These are phyloP conservation scores for Thymelicus acteon DNA, from an alignment of 2,888 invertebrate species.

Conservation along the genomic window DNA sequence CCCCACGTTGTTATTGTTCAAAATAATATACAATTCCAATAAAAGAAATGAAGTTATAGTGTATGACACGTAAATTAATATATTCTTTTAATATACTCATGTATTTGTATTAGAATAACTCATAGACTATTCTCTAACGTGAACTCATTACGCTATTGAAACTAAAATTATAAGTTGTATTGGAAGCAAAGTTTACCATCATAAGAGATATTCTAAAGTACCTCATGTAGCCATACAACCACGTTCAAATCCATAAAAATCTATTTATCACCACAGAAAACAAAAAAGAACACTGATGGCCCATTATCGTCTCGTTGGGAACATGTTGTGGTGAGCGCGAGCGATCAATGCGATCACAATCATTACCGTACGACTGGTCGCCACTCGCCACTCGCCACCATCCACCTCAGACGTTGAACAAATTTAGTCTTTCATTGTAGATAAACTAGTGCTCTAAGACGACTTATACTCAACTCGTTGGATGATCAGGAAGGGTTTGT, in stretches of 20 bases:
- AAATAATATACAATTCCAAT: too few species aligned
- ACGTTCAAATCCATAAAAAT: constrained; percentile 59
- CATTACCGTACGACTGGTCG: constrained; percentile 65
- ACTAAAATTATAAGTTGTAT: too few species aligned
- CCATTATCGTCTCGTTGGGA: constrained; percentile 79
- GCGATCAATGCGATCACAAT: constrained; percentile 74
- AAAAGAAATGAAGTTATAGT: too few species aligned
- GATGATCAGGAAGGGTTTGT: constrained; percentile 67
- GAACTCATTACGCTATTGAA: too few species aligned
- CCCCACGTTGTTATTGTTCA: too few species aligned
- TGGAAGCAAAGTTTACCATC: too few species aligned
- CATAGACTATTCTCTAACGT: too few species aligned
- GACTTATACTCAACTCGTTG: constrained; percentile 54
- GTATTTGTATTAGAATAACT: too few species aligned
- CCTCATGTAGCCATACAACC: constrained; percentile 43
- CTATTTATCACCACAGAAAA: constrained; percentile 66
- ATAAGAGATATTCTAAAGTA: background rate
- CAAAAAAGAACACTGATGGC: constrained; percentile 62
- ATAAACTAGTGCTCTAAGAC: constrained; percentile 59
- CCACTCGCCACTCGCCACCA: constrained; percentile 50
- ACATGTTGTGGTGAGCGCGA: constrained; percentile 75
- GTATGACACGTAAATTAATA: too few species aligned
- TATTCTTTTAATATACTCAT: too few species aligned
- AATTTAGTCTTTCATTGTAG: constrained; percentile 56
- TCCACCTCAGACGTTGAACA: constrained; percentile 62